A percentile compares a stretch with the other conserved stretches of the same genome.
These are phyloP conservation scores for Paralichthys olivaceus DNA, from an alignment of 2,113 vertebrate species.

Conservation along the genomic window DNA sequence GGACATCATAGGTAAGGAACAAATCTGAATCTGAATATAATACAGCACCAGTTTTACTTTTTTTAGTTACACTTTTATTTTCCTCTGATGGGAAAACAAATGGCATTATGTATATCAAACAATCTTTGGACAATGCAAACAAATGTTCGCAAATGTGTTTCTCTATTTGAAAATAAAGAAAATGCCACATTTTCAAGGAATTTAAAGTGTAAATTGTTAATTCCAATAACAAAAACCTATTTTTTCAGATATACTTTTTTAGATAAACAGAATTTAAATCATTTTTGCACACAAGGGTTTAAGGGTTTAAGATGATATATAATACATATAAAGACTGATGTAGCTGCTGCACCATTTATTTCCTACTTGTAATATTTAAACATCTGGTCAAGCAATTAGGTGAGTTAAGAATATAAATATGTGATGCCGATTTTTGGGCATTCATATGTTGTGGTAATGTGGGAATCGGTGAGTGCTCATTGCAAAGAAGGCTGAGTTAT, in stretches of 20 bases:
- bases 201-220: slow-evolving; percentile 1
- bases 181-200: slow-evolving; percentile 27
- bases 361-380: neutral
- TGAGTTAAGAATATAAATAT: neutral
- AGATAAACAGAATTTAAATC: too few relatives aligned
- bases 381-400: neutral
- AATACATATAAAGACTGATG: neutral
- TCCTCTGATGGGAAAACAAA: slow-evolving; percentile 12
- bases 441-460: neutral
- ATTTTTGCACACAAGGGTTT: too few relatives aligned
- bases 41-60: slow-evolving; percentile 5
- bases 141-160: slow-evolving; percentile 29
- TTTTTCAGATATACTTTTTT: too few relatives aligned
- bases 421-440: neutral
- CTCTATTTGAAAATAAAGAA: slow-evolving; percentile 43
- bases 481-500: slow-evolving; percentile 50
- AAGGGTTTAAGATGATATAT: neutral
- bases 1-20: neutral
- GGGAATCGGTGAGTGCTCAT: slow-evolving; percentile 1
- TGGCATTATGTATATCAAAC: neutral
- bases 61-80: neutral
- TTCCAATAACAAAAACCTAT: neutral
- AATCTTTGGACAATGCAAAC: neutral
- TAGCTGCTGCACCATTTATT: neutral
- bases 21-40: neutral